Evolutionary conservation across 2,888 invertebrate genomes (phyloP), one percentile per base, ranked within the genome.

Genomic region (Trissolcus brochymenae): DNA sequence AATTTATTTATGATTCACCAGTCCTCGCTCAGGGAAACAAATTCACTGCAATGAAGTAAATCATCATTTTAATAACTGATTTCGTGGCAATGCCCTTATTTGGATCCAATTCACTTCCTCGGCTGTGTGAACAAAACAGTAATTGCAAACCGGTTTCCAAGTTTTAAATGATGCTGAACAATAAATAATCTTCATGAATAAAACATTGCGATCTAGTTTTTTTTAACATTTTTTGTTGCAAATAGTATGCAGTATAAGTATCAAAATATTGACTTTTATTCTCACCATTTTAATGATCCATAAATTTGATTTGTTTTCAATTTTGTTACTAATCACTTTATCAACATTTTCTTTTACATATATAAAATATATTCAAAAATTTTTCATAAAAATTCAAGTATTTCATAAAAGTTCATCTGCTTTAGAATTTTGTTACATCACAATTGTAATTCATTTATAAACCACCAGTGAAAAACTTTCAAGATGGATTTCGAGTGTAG

Each of bases 81-180:
- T 61, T 40, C 46, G 61, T 40, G 41, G 55, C 61, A 61, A 50
- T 50, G 61, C 61, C 61, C 70, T 70, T 70, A 70, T 70, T 70
- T 55, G 55, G 61, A 0, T 19, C 40, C 16, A 40, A 21, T 35
- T 61, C 14, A 56, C 55, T 70, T 61, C 60, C 54, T 55, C 16
- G n/a, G 50, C 25, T 16, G 17, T 55, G 21, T 40, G 55, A 60
- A 68, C 53, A 68, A 68, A 66, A 68, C 55, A 49, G 46, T 60
- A 60, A 68, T 68, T 61, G 49, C 49, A 35, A 68, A 68, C 68
- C 68, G 68, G 68, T 68, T 68, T 61, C 19, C 55, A 53, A 35
- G 35, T 68, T 68, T 68, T 61, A 40, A 68, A 49, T 68, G 46
- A 19, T 41, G 49, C 49, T 13, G 51, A 62, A 70, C 56, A 71